These are phyloP conservation scores for Adelosebastes latens DNA, from an alignment of 2,797 vertebrate species.

Conservation along the genomic window DNA sequence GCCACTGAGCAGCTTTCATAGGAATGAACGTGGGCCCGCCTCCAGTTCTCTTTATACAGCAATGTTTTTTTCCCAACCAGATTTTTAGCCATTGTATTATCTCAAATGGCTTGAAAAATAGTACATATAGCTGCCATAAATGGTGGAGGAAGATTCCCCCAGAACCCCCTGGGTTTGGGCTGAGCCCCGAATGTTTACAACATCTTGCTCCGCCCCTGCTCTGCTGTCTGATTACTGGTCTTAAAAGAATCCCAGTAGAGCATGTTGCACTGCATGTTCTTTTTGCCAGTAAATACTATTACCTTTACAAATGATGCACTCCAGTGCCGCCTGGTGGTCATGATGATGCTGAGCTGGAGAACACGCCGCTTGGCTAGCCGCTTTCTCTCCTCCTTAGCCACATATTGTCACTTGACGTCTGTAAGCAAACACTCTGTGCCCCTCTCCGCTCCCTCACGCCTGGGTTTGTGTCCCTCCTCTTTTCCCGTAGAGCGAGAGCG, in stretches of 20 bases:
- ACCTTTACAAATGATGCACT: slow-evolving; percentile 50
- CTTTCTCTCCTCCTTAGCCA: slow-evolving; percentile 43
- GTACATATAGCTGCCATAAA: background rate
- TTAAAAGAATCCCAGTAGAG: slow-evolving; percentile 60
- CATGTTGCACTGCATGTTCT: slow-evolving; percentile 73
- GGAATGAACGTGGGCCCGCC: no score
- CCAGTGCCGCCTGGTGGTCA: slow-evolving; percentile 73
- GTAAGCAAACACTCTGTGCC: slow-evolving; percentile 49
- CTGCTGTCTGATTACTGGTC: slow-evolving; percentile 65
- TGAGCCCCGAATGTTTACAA: background rate
- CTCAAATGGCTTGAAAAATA: background rate
- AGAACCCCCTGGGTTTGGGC: background rate
- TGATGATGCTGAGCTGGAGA: background rate
- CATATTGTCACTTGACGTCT: slow-evolving; percentile 24
- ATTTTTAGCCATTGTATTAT: background rate
- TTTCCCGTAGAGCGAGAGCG: slow-evolving; percentile 91
- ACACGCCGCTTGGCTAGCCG: slow-evolving; percentile 18
- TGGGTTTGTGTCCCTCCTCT: slow-evolving; percentile 83
- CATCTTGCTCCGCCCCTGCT: background rate
- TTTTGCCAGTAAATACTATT: slow-evolving; percentile 46
- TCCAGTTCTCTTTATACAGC: no score
- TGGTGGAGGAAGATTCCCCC: background rate
- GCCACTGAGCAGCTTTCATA: no score
- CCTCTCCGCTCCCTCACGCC: slow-evolving; percentile 72
- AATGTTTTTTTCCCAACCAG: background rate